Evolutionary conservation across 2,113 vertebrate genomes (phyloP), one percentile per base, ranked within the genome.

Genomic region (Ascaphus truei): DNA sequence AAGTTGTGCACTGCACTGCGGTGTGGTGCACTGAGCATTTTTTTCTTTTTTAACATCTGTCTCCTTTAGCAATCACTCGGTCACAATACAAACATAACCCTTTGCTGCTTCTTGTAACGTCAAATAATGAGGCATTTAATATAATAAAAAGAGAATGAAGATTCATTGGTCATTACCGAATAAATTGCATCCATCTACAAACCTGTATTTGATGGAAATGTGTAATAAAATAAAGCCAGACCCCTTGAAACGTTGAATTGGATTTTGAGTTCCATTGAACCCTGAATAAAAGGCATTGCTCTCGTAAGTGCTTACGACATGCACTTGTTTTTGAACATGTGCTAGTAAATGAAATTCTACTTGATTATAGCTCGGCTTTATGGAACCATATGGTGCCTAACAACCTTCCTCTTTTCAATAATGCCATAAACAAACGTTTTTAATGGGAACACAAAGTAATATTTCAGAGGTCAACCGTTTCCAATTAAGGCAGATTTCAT

Each of bases 181-280:
- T 37, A 57, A 77, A 75, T 77, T 75, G 9, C 67, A 2, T 67
- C 41, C 15, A 62, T 78, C 47, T 45, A 3, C 71, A 66, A 78
- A 74, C 68, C 23, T 57, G 77, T 78, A 72, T 58, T 81, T 65
- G 84, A 79, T 77, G 78, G 22, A 81, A 77, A 51, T 74, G 30
- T 71, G 34, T 48, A 45, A 73, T 57, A 77, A 83, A 81, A 63
- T 47, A 1, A 15, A 73, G 59, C 58, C 72, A 59, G 15, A 10
- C 55, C 39, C 65, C 34, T 55, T 39, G 80, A 15, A 73, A 53
- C 15, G 63, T 85, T 79, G 78, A 57, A 2, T 57, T 68, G 75
- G 74, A 50, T 50, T 65, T 76, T 52, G 55, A 45, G 10, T 77
- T 33, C 22, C 75, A 9, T 65, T 67, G 75, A 71, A 83, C 58